These are phyloP conservation scores for Gracilinanus agilis DNA, from an alignment of 2,113 vertebrate species.

Conservation along the genomic window DNA sequence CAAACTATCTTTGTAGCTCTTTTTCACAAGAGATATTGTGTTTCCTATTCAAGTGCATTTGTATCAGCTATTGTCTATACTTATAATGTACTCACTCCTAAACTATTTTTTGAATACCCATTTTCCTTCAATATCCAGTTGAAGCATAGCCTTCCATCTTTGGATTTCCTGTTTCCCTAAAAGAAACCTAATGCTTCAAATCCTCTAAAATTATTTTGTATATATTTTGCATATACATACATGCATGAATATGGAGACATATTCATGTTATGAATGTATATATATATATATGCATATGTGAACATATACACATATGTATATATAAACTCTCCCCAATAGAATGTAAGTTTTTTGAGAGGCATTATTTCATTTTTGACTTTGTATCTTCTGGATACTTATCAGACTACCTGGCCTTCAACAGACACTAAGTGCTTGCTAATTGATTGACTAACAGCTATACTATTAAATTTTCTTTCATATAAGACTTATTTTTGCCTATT, in stretches of 20 bases:
- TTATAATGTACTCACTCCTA: not conserved
- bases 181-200: not conserved
- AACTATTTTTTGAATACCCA: not conserved
- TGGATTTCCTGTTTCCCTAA: not conserved
- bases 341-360: not conserved
- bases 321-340: not conserved
- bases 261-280: no score
- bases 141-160: not conserved
- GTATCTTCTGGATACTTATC: not conserved
- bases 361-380: no score
- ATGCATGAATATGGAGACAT: no score
- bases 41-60: not conserved
- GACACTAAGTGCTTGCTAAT: no score
- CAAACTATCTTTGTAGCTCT: not conserved
- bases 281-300: no score
- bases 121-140: not conserved
- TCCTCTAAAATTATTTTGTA: not conserved
- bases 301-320: no score
- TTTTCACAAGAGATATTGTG: not conserved
- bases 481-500: not conserved
- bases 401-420: not conserved
- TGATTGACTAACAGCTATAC: no score
- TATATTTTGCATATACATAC: not conserved
- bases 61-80: not conserved
- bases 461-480: not conserved